Evolutionary conservation across 2,888 invertebrate genomes (phyloP).

Genomic region (Parnassius mnemosyne): DNA sequence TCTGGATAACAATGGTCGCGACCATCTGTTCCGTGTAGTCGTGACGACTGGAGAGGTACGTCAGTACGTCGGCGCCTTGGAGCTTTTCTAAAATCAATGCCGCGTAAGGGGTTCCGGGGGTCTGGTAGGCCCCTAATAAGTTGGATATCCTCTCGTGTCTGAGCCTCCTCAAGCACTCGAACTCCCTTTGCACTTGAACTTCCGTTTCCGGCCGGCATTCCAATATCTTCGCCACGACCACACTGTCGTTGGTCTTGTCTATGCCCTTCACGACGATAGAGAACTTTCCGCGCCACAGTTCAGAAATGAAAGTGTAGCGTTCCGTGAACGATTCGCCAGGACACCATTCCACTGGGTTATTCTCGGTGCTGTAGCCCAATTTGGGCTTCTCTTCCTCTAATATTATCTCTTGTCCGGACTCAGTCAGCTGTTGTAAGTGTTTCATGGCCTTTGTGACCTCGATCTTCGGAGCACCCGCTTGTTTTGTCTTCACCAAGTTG

Average conservation of each 20-base stretch:
- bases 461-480: constrained; percentile 85
- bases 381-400: constrained; percentile 83
- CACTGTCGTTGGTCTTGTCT: constrained; percentile 86
- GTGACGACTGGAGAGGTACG: constrained; percentile 92
- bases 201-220: constrained; percentile 84
- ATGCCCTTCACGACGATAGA: constrained; percentile 90
- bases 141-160: constrained; percentile 94
- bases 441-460: constrained; percentile 91
- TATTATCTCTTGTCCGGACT: constrained; percentile 86
- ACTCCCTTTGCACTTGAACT: constrained; percentile 87
- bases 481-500: constrained; percentile 85
- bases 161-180: constrained; percentile 88
- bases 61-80: constrained; percentile 95
- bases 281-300: constrained; percentile 91
- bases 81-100: constrained; percentile 90
- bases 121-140: constrained; percentile 86
- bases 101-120: constrained; percentile 83
- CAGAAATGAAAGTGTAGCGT: constrained; percentile 92
- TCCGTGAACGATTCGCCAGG: constrained; percentile 84
- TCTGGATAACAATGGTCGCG: constrained; percentile 91
- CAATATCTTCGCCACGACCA: constrained; percentile 92
- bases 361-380: constrained; percentile 88
- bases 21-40: constrained; percentile 97
- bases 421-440: constrained; percentile 91
- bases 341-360: constrained; percentile 86